Base-by-base conservation (phyloP, 2,888 invertebrate species). In the Thereva nobilitata region DNA sequence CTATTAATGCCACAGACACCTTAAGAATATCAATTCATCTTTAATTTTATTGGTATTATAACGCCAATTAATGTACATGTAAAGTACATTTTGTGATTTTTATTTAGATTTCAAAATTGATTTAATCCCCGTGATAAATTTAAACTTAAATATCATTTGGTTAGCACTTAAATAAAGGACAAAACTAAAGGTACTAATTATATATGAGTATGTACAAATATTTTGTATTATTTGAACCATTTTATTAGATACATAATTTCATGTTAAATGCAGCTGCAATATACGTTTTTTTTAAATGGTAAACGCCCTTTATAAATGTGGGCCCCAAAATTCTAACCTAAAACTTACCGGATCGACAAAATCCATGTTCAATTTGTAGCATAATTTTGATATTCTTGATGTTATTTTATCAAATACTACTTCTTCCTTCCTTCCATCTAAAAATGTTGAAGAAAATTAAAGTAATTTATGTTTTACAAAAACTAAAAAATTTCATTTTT, bases 321-420 rank as follows among this genome's bases (percentile, higher is more conserved):
- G 7, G 9, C 9, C 7, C 42, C 9, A 42, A 8, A 8, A 54
- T 54, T 54, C 40, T 10, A 38, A 23, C 23, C 23, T 23, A 23
- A 2, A 67, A 85, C 88, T 87, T 85, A 96, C 96, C 40, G 98
- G 97, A 79, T 97, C 97, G 35, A 99, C 90, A 84, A 92, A 97
- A 71, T 97, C 95, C 89, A 91, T 91, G 78, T 98, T 93, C 59
- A 99, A 84, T 34, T 95, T 95, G 83, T 97, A 97, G 77, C 97
- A 97, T 66, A 98, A 84, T 78, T 97, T 97, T 75, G 92, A 89
- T 56, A 99, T 94, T 75, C 98, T 86, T 1, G 95, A 95, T 0
- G 98, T 98, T 69, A 99, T 99, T 85, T 99, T 99, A 81, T 99
- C 98, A 78, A 97, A 92, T 81, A 95, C 94, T 1, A 98, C 92